Conservation (phyloP, 2,113 vertebrate species). For the Neogale vison region DNA sequence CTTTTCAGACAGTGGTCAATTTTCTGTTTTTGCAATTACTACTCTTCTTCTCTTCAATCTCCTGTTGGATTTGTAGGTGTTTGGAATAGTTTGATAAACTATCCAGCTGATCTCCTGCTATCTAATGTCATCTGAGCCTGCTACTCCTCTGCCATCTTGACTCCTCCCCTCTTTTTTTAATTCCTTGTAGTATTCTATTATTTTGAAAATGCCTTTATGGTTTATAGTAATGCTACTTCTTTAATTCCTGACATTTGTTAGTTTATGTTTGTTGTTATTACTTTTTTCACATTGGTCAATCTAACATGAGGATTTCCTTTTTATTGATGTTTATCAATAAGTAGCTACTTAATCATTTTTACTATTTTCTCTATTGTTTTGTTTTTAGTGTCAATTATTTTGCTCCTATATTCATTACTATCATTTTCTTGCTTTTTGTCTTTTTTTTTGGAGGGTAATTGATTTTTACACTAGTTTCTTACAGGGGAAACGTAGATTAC, state of each 20-base stretch:
- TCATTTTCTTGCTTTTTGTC: background rate
- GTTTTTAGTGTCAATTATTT: background rate
- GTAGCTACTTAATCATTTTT: background rate
- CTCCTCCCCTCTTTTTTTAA: background rate
- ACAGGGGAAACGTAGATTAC: no score
- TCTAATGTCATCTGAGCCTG: no score
- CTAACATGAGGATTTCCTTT: background rate
- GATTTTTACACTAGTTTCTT: background rate
- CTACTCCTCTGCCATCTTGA: no score
- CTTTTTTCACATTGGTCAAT: background rate
- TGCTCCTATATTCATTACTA: background rate
- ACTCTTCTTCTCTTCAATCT: no score
- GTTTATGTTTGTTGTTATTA: background rate
- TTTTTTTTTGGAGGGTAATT: background rate
- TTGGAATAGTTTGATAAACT: no score
- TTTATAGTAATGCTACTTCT: background rate
- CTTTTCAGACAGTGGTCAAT: no score
- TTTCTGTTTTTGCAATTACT: no score
- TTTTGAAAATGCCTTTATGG: background rate
- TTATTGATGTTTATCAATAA: background rate
- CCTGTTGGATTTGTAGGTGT: no score
- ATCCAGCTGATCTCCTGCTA: no score
- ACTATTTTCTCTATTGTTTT: background rate
- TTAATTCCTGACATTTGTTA: background rate
- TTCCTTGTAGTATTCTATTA: background rate